phyloP scores from a whole-genome alignment of 2,797 vertebrate species.

The Botia almorhae region DNA sequence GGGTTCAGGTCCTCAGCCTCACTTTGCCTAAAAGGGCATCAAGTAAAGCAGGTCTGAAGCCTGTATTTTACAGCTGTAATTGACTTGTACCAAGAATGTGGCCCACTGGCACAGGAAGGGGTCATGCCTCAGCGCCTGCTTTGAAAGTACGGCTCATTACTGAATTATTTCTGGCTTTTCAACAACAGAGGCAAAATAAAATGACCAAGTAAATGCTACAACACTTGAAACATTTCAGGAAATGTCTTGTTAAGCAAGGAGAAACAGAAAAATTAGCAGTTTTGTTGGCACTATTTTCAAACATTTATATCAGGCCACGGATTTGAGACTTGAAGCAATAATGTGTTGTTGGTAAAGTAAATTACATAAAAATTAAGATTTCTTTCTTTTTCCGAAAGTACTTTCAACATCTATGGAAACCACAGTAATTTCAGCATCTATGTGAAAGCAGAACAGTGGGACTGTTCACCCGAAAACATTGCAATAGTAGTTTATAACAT shows the following conservation, averaged over 20 bases:
- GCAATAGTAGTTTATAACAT: not conserved
- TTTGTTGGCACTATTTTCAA: not conserved
- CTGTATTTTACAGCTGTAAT: conserved; percentile 6
- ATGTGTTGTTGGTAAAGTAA: not conserved
- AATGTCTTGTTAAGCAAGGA: not conserved
- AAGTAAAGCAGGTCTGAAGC: conserved; percentile 28
- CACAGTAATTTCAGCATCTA: not conserved
- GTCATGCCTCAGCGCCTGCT: not conserved
- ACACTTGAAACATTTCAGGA: not conserved
- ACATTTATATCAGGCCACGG: not conserved
- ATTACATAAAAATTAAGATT: not conserved
- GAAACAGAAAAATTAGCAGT: not conserved
- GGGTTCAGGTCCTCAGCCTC: conserved; percentile 6
- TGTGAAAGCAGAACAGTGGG: not conserved
- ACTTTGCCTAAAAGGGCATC: conserved; percentile 37
- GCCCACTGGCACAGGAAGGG: not conserved
- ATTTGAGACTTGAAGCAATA: not conserved
- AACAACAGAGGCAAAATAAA: not conserved
- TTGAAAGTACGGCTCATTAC: conserved; percentile 16
- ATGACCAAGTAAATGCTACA: not conserved
- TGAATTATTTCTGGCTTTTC: conserved; percentile 10
- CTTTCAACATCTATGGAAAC: not conserved
- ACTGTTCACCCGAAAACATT: not conserved
- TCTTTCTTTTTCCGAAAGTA: not conserved
- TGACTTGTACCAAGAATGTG: conserved; percentile 2